Evolutionary conservation across 2,797 vertebrate genomes (phyloP), one percentile per base, ranked within the genome.

Genomic region (Anas bahamensis): DNA sequence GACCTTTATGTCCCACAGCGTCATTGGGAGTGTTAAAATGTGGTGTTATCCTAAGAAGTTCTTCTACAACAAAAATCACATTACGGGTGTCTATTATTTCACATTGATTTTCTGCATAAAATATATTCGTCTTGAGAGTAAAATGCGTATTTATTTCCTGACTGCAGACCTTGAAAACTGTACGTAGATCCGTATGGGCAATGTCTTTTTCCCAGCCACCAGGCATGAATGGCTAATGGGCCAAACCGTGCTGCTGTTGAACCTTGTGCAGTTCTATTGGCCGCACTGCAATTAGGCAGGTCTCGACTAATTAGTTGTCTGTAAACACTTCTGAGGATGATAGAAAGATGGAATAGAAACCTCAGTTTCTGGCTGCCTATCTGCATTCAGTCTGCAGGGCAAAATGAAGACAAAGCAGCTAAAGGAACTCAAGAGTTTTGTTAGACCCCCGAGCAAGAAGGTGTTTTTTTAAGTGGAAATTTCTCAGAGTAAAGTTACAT

Each of bases 271-370:
- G 86, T 63, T 94, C 65, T 75, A 55, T 9, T 92, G 72, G 81
- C 65, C 56, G 63, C 55, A 19, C 35, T 88, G 69, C 65, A 89
- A 75, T 78, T 90, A 85, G 69, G 57, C 56, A 90, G 44, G 73
- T 55, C 92, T 82, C 0, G 1, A 85, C 69, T 95, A 91, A 95
- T 90, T 85, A 85, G 29, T 29, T 70, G 12, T 73, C 66, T 48
- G 59, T 83, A 95, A 96, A 92, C 66, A 94, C 59, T 89, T 94
- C 37, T 66, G 55, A 89, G 63, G 39, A 48, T 60, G 55, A 85
- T 66, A 24, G 3, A 33, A 35, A 60, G 57, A 82, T 4, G 78
- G 56, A 94, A 88, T 4, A 80, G 88, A 94, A 92, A 63, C 10
- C 14, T 68, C 42, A 75, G 55, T 35, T 83, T 66, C 42, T 70